phyloP scores from a whole-genome alignment of 2,113 vertebrate species.

The Furnarius figulus region DNA sequence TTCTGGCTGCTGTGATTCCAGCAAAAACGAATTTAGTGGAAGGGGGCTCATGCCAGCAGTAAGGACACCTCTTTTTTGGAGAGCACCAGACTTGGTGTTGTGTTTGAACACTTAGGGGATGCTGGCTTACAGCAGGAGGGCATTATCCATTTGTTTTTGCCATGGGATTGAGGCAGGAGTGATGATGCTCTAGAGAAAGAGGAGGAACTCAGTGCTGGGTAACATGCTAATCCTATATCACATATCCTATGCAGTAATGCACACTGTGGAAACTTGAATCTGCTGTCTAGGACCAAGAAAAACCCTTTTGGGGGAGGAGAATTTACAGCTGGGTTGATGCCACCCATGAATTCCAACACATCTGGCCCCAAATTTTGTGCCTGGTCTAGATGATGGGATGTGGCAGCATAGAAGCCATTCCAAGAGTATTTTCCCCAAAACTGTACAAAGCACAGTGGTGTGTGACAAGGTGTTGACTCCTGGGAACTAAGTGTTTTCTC shows the following conservation, averaged over 20 bases:
- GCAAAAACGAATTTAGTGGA: not conserved
- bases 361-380: not conserved
- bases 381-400: fast-evolving
- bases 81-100: not conserved
- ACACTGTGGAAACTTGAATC: not conserved
- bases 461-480: not conserved
- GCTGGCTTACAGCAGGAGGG: not conserved
- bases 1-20: not conserved
- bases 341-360: not conserved
- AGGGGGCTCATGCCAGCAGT: fast-evolving
- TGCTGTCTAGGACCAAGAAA: not conserved
- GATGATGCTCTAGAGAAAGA: fast-evolving
- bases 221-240: fast-evolving
- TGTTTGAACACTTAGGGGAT: not conserved
- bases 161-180: not conserved
- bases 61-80: not conserved
- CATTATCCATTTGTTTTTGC: not conserved
- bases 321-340: fast-evolving
- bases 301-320: fast-evolving
- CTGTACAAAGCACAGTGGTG: not conserved
- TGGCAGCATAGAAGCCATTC: fast-evolving
- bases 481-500: not conserved
- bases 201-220: not conserved
- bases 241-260: not conserved
- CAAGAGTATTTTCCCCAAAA: not conserved